Base-by-base conservation (phyloP, 2,113 vertebrate species). In the Nyctibius bracteatus region DNA sequence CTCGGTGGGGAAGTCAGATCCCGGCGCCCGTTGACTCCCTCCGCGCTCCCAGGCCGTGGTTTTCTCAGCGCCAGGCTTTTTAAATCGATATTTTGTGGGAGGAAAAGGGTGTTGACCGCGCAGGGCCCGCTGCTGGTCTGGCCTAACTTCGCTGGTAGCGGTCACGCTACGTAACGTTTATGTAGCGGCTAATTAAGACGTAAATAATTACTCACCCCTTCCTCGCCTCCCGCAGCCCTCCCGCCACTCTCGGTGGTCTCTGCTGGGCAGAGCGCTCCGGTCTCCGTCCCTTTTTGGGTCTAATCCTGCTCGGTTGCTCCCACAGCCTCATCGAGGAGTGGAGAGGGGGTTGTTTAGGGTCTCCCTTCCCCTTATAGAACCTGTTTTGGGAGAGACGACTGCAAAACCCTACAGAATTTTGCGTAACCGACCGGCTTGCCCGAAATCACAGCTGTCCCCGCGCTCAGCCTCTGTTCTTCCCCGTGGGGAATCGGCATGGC, bases 41-140 rank as follows among this genome's bases (percentile, higher is more conserved):
- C 33, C 37, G 0, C 1, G 1, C 33, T 70, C 35, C 41, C 10
- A 0, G 9, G 47, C 49, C 5, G 6, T 22, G 31, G 31, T 37
- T 71, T 43, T 17, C 35, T 22, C 10, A n/a, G n/a, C n/a, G n/a
- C n/a, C 23, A 2, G 2, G 1, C 39, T 28, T 46, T 33, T 22
- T 16, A 33, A 37, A n/a, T 13, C 10, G 9, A 3, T 8, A 7
- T 41, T 15, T n/a, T 28, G 37, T 1, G 27, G 30, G 21, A 35
- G 41, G 30, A 61, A 31, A 37, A n/a, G 28, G 57, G 63, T 28
- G 72, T 41, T n/a, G 0, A 6, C 30, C 3, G 52, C 2, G 1
- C 31, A 1, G 85, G 39, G 6, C 39, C 39, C 3, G 25, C 31
- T 4, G 77, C 37, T 8, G 18, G 12, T 5, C 73, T 8, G 15